A percentile compares a stretch with the other conserved stretches of the same genome.
These are phyloP conservation scores for Calephelis nemesis DNA, from an alignment of 1,140 invertebrate species.

Conservation along the genomic window DNA sequence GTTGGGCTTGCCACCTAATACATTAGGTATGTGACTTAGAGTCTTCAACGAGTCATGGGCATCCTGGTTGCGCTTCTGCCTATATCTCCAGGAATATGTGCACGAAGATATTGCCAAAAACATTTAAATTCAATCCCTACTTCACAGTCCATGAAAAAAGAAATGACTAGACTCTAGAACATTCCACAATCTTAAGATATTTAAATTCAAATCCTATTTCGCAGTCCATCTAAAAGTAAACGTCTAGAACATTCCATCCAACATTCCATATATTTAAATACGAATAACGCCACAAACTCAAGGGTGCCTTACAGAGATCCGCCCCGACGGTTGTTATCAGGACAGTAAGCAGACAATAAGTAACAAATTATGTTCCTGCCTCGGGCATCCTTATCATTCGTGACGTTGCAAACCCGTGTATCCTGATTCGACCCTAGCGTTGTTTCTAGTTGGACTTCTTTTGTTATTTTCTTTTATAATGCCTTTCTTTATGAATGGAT, in stretches of 20 bases:
- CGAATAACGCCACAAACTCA: slow-evolving; percentile 16
- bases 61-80: too few relatives aligned
- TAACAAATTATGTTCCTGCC: slow-evolving; percentile 42
- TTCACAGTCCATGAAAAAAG: not conserved
- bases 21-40: too few relatives aligned
- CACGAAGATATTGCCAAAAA: too few relatives aligned
- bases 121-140: too few relatives aligned
- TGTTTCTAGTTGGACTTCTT: slow-evolving; percentile 9
- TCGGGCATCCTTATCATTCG: slow-evolving; percentile 18
- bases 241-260: slow-evolving; percentile 2
- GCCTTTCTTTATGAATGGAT: not conserved
- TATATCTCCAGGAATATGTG: too few relatives aligned
- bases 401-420: slow-evolving; percentile 1
- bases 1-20: too few relatives aligned
- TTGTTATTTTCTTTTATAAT: slow-evolving; percentile 3
- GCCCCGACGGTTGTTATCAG: slow-evolving; percentile 28
- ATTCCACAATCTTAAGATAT: not conserved
- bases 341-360: slow-evolving; percentile 40
- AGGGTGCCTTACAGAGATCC: slow-evolving; percentile 25
- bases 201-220: too few relatives aligned
- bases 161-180: slow-evolving; percentile 4
- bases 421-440: slow-evolving; percentile 9
- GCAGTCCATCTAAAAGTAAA: not conserved
- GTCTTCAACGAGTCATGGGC: too few relatives aligned
- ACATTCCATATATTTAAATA: slow-evolving; percentile 13